A percentile compares a stretch with the other conserved stretches of the same genome.
These are phyloP conservation scores for Agriopis marginaria DNA, from an alignment of 2,888 invertebrate genomes.

Conservation along the genomic window DNA sequence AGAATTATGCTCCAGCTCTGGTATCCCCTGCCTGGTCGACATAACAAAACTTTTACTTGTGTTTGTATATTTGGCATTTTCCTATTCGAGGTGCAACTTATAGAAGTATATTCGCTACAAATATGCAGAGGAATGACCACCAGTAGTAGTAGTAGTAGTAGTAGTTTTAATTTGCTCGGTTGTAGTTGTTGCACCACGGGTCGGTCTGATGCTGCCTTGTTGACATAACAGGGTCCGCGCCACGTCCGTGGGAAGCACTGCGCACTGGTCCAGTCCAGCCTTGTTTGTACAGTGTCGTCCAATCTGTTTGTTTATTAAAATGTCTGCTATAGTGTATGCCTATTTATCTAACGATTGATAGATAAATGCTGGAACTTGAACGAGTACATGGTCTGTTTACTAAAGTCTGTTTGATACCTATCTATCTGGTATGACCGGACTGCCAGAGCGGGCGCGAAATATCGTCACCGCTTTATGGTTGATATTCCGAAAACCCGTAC, in stretches of 20 bases:
- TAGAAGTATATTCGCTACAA: no score
- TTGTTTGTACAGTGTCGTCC: constrained; percentile 18
- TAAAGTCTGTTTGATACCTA: no score
- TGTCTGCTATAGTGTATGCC: not conserved
- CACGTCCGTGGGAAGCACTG: constrained; percentile 31
- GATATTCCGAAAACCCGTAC: no score
- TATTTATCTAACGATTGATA: not conserved
- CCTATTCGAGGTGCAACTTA: no score
- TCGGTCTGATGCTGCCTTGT: constrained; percentile 33
- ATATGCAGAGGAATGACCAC: no score
- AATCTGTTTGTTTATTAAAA: constrained; percentile 19
- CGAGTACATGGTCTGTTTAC: not conserved
- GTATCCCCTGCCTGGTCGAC: no score
- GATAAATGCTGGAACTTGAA: not conserved
- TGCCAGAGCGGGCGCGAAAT: no score
- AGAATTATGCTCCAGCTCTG: no score
- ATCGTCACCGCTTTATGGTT: no score
- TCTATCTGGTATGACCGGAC: no score
- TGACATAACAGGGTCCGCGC: constrained; percentile 21
- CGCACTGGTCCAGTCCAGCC: not conserved
- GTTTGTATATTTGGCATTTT: no score
- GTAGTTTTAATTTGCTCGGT: constrained; percentile 6
- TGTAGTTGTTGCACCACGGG: constrained; percentile 23
- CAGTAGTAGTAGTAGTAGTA: not conserved
- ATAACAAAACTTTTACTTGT: no score